Percentiles rank a stretch among this genome's conserved stretches.
Conservation (phyloP, 2,888 invertebrate species). For the Nysson spinosus region DNA sequence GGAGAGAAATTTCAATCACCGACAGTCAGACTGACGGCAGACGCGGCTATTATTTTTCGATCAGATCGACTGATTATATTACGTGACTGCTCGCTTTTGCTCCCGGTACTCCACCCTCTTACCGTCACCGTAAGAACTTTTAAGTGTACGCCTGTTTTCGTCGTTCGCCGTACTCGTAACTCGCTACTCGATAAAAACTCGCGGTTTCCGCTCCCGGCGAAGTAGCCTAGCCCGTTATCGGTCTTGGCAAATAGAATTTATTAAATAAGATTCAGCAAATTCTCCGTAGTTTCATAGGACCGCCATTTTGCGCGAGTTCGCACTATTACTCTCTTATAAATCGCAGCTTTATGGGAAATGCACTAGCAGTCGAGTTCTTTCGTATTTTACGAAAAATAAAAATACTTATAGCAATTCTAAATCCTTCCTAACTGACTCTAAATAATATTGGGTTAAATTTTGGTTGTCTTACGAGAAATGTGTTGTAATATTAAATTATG, state of each 20-base stretch:
- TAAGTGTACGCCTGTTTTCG: constrained; percentile 4
- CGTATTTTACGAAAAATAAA: constrained; percentile 11
- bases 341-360: constrained; percentile 29
- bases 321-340: constrained; percentile 17
- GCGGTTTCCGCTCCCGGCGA: constrained; percentile 32
- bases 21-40: constrained; percentile 59
- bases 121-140: constrained; percentile 3
- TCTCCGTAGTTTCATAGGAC: constrained; percentile 18
- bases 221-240: constrained; percentile 42
- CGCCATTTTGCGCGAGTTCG: constrained; percentile 18
- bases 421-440: too few relatives aligned
- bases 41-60: constrained; percentile 75
- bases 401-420: too few relatives aligned
- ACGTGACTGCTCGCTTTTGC: constrained; percentile 59
- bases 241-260: constrained; percentile 42
- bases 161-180: not conserved
- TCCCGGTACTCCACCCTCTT: constrained; percentile 6
- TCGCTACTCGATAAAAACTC: not conserved
- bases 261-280: constrained; percentile 33
- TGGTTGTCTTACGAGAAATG: too few relatives aligned
- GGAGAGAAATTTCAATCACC: constrained; percentile 68
- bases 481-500: too few relatives aligned
- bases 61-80: constrained; percentile 76
- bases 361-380: constrained; percentile 18
- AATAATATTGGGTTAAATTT: too few relatives aligned